These are phyloP conservation scores for Eubucco bourcierii DNA, from an alignment of 2,113 vertebrate species.

Conservation along the genomic window DNA sequence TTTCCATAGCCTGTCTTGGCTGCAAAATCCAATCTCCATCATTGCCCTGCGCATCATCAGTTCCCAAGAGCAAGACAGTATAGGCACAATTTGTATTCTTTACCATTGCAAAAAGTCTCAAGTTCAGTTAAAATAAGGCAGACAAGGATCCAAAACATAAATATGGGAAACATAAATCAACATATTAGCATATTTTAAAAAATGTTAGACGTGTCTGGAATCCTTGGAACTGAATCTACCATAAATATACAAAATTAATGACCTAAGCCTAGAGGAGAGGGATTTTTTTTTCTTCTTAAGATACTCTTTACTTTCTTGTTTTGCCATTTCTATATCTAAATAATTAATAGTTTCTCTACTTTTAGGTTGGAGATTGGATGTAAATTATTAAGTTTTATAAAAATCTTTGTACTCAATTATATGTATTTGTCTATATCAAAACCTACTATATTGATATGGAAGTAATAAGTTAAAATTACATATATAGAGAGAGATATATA, in stretches of 20 bases:
- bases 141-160: background rate
- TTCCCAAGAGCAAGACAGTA: background rate
- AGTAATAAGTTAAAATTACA: background rate
- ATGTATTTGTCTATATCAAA: background rate
- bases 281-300: background rate
- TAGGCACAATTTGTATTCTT: background rate
- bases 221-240: background rate
- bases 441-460: background rate
- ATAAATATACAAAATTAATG: background rate
- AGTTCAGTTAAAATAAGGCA: background rate
- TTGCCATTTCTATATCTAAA: constrained; percentile 16
- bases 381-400: constrained; percentile 23
- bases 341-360: constrained; percentile 5
- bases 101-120: background rate
- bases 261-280: background rate
- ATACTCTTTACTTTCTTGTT: background rate
- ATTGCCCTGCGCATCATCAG: background rate
- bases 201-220: background rate
- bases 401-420: background rate
- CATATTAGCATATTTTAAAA: background rate
- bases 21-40: background rate
- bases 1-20: background rate
- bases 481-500: background rate
- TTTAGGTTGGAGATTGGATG: background rate
- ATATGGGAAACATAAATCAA: background rate